Conservation (phyloP, 2,888 invertebrate species). For the Lapara coniferarum region DNA sequence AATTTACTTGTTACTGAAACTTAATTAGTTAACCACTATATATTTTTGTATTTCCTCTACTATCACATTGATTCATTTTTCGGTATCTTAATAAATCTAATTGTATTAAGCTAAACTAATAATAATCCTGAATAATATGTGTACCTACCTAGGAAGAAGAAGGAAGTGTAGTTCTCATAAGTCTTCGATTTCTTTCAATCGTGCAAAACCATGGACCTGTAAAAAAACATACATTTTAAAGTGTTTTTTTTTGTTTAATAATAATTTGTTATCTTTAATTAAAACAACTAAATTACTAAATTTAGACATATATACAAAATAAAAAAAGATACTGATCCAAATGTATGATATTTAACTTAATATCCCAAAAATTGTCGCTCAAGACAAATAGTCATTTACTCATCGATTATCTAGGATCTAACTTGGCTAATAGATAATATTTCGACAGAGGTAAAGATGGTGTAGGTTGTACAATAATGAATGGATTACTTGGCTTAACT, state of each 20-base stretch:
- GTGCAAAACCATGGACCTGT: slow-evolving; percentile 52
- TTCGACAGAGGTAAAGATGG: background rate
- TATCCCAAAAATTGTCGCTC: too few relatives aligned
- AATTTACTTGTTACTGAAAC: too few relatives aligned
- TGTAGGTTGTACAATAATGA: background rate
- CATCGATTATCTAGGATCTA: background rate
- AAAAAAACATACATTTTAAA: slow-evolving; percentile 32
- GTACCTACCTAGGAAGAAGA: slow-evolving; percentile 54
- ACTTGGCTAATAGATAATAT: background rate
- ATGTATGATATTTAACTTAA: too few relatives aligned
- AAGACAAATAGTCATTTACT: too few relatives aligned
- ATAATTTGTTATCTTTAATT: background rate
- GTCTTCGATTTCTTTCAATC: slow-evolving; percentile 38
- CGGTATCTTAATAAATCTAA: background rate
- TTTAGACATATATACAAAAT: background rate
- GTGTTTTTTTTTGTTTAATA: too few relatives aligned
- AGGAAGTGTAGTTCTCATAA: slow-evolving; percentile 39
- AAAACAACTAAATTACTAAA: background rate
- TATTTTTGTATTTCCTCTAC: background rate
- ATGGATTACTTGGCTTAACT: background rate
- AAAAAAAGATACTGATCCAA: too few relatives aligned
- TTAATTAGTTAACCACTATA: background rate
- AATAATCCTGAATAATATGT: slow-evolving; percentile 31
- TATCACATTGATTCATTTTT: too few relatives aligned
- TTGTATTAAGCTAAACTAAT: background rate